Evolutionary conservation across 2,888 invertebrate species (phyloP), one percentile per base, ranked within the genome.

Genomic region (Pogonocherus hispidulus): DNA sequence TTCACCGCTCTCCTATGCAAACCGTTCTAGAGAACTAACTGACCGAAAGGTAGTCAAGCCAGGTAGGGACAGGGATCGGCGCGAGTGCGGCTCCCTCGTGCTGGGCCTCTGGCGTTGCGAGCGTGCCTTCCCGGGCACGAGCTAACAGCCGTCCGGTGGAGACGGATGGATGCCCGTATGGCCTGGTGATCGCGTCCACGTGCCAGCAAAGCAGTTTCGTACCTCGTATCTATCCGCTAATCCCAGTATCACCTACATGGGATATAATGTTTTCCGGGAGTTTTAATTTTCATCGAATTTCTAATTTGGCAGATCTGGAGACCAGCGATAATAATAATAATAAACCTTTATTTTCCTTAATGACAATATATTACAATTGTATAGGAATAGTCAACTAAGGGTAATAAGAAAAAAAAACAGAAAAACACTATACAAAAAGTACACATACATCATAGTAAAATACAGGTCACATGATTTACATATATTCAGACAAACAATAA

Each of bases 141-240:
- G 67, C 67, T 67, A 56, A 49, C 57, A 22, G 54, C 56, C 52
- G 27, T 32, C 41, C 5, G 52, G 49, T 37, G 56, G 66, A 70
- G 51, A 71, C 67, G 60, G 46, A 54, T 63, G 59, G 54, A 57
- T 63, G 70, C 75, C 75, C 75, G 75, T 75, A 75, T 75, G 69
- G 35, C 47, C 20, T 46, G 66, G 49, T 41, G 62, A 47, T 59
- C 27, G 52, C 60, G 65, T 73, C 73, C 75, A 75, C 75, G 75
- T 72, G 75, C 75, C 73, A 66, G 66, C 62, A 49, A 57, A 65
- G 56, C 56, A 41, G 59, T 51, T 66, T 56, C 65, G 51, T 46
- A 44, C 52, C 51, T 51, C 20, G 20, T 18, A 23, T n/a, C n/a
- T n/a, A n/a, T 47, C 5, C 32, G 32, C n/a, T 41, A 41, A 41